Percentiles rank a stretch among this genome's conserved stretches.
These are phyloP conservation scores for human DNA, from an alignment of 2,113 vertebrate genomes.

Conservation along the genomic window DNA sequence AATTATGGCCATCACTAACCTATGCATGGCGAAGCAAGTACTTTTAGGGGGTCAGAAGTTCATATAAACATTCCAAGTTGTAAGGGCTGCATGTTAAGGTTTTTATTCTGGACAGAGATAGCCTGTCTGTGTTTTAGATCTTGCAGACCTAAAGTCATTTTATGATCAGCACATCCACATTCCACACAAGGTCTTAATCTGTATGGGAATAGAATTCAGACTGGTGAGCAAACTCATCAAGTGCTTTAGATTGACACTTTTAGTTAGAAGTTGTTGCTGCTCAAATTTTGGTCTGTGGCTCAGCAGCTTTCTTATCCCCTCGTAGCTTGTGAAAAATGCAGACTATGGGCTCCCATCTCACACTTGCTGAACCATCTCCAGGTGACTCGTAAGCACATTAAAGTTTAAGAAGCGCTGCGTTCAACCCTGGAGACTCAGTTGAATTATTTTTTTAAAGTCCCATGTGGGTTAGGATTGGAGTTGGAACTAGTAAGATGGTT, in stretches of 20 bases:
- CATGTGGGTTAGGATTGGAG: not conserved
- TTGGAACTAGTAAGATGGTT: not conserved
- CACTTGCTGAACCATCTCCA: not conserved
- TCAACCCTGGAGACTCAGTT: not conserved
- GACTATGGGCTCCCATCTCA: not conserved
- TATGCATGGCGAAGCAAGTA: slow-evolving; percentile 31
- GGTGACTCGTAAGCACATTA: not conserved
- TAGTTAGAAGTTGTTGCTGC: not conserved
- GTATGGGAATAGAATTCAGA: not conserved
- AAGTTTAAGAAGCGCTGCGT: not conserved
- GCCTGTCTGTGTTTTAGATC: slow-evolving; percentile 20
- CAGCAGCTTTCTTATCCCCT: not conserved
- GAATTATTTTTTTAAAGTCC: not conserved
- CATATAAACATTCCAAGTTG: slow-evolving; percentile 62
- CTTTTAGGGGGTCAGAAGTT: slow-evolving; percentile 71
- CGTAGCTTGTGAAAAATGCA: not conserved
- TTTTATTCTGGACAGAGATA: slow-evolving; percentile 58
- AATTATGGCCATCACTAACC: slow-evolving; percentile 45
- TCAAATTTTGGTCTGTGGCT: not conserved
- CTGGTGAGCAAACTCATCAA: not conserved
- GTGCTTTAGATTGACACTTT: not conserved
- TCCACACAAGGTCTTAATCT: not conserved
- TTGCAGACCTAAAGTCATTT: slow-evolving; percentile 23
- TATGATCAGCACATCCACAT: not conserved
- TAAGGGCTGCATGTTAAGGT: slow-evolving; percentile 18